phyloP scores from a whole-genome alignment of 1,140 invertebrate genomes.

The Drosophila mayri region DNA sequence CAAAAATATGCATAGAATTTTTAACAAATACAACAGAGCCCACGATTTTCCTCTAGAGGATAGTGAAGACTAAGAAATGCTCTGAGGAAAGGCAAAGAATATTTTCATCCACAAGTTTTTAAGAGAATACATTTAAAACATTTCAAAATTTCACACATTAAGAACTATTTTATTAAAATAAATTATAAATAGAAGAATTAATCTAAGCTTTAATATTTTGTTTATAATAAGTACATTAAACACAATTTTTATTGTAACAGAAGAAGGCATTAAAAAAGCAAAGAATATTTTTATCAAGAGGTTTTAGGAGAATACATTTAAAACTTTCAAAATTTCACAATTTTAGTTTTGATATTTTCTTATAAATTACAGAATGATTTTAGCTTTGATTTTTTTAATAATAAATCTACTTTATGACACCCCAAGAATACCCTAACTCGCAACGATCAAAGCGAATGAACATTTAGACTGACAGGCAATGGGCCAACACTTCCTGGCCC shows the following conservation, averaged over 20 bases:
- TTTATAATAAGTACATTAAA: neutral
- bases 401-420: neutral
- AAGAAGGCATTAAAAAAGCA: too few relatives aligned
- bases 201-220: neutral
- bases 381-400: too few relatives aligned
- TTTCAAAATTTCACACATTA: neutral
- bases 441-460: neutral
- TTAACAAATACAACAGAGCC: conserved; percentile 36
- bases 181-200: neutral
- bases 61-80: conserved; percentile 2
- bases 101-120: neutral
- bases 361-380: too few relatives aligned
- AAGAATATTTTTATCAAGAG: too few relatives aligned
- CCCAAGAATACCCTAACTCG: neutral
- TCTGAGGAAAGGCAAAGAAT: neutral
- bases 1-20: conserved; percentile 76
- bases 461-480: conserved; percentile 50
- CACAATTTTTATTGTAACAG: neutral
- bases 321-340: too few relatives aligned
- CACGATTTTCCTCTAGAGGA: neutral
- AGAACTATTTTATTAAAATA: neutral
- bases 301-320: too few relatives aligned
- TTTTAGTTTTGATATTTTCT: too few relatives aligned
- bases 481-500: conserved; percentile 66
- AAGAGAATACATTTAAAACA: neutral